A percentile compares a stretch with the other conserved stretches of the same genome.
phyloP scores from a whole-genome alignment of 2,797 vertebrate species.

The Chiroxiphia lanceolata region DNA sequence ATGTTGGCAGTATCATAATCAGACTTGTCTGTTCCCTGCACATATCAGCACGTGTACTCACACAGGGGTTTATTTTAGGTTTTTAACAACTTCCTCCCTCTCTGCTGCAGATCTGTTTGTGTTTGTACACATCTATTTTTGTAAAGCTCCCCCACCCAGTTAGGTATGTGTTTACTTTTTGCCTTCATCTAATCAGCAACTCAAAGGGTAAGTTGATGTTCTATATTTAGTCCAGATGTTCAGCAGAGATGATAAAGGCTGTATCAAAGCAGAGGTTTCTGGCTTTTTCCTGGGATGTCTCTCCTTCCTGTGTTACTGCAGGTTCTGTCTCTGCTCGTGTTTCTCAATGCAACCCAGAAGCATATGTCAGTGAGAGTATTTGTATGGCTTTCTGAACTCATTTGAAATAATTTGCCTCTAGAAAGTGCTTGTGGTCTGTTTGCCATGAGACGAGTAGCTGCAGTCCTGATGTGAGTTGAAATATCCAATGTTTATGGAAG shows the following conservation, averaged over 20 bases:
- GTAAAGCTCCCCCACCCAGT: background rate
- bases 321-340: background rate
- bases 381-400: background rate
- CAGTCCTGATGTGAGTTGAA: slow-evolving; percentile 45
- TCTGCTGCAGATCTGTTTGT: background rate
- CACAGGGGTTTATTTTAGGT: background rate
- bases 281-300: background rate
- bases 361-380: background rate
- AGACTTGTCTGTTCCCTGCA: background rate
- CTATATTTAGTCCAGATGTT: slow-evolving; percentile 14
- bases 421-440: slow-evolving; percentile 33
- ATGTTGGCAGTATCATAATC: background rate
- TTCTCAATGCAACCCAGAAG: background rate
- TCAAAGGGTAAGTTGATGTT: background rate
- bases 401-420: slow-evolving; percentile 20
- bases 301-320: background rate
- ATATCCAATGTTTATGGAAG: slow-evolving; percentile 24
- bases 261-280: background rate
- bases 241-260: background rate
- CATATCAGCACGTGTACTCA: fast-evolving
- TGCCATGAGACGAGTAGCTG: background rate
- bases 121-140: slow-evolving; percentile 21
- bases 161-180: slow-evolving; percentile 27
- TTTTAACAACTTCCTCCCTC: background rate
- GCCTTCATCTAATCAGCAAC: background rate